Conservation (phyloP, 2,888 invertebrate genomes). For the Drosophila colorata region DNA sequence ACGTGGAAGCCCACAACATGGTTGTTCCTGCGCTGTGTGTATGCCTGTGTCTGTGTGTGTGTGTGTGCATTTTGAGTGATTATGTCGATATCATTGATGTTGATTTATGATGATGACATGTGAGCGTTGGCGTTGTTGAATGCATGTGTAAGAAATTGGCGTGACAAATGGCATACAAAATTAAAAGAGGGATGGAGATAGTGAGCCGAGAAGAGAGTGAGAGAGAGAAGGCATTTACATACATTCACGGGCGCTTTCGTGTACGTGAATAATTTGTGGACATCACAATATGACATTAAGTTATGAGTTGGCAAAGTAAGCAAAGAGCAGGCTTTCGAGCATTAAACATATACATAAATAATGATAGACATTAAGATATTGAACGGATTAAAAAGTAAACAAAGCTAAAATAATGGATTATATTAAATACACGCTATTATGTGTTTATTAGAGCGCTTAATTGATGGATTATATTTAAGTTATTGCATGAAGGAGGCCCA, state of each 20-base stretch:
- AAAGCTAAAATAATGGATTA: neutral
- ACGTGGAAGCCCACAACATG: slow-evolving; percentile 45
- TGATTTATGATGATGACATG: slow-evolving; percentile 78
- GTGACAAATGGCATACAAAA: slow-evolving; percentile 58
- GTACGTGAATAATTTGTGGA: slow-evolving; percentile 15
- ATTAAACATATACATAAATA: slow-evolving; percentile 11
- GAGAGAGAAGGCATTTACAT: slow-evolving; percentile 30
- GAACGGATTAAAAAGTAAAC: neutral
- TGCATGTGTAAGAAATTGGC: slow-evolving; percentile 47
- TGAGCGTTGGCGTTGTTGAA: slow-evolving; percentile 29
- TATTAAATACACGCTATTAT: neutral
- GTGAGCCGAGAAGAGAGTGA: too few species aligned
- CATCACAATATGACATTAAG: slow-evolving; percentile 24
- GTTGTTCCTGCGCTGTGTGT: slow-evolving; percentile 7
- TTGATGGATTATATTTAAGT: too few species aligned
- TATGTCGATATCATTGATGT: slow-evolving; percentile 80
- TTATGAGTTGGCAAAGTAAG: slow-evolving; percentile 11
- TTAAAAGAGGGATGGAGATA: slow-evolving; percentile 29
- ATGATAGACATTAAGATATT: neutral
- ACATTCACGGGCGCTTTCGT: slow-evolving; percentile 1
- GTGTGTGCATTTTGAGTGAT: slow-evolving; percentile 71
- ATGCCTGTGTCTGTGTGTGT: slow-evolving; percentile 19
- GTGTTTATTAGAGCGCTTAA: too few species aligned
- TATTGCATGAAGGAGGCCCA: neutral
- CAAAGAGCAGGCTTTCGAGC: neutral